Base-by-base conservation (phyloP, 2,888 invertebrate genomes). In the Trimorus sp. region DNA sequence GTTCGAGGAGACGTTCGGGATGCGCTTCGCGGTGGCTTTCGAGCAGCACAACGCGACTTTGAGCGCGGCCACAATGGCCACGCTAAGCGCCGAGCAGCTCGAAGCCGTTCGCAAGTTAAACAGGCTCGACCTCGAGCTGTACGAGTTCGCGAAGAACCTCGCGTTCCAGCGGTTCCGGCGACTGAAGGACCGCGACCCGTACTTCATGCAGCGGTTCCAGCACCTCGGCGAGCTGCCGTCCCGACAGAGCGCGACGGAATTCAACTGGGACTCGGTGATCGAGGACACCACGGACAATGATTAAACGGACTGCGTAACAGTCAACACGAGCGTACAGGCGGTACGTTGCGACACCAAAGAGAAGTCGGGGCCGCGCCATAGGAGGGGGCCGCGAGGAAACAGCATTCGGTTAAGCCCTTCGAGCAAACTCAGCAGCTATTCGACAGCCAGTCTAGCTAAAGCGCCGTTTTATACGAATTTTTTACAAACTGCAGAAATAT, bases 21-120 rank as follows among this genome's bases (percentile, higher is more conserved):
- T 98, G 89, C 94, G 97, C 82, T 98, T 98, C 92, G 96, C 96
- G 81, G 95, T 97, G 87, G 96, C 97, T 66, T 98, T 98, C 92
- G 96, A 96, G 88, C 98, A 98, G 92, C 97, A 97, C 92, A 98
- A 98, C 92, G 95, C 96, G 78, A 98, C 98, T 0, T 95, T 97
- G 83, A 97, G 97, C 16, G 96, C 96, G 84, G 94, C 96, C 70
- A 96, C 97, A 66, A 94, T 97, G 88, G 95, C 95, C 14, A 95
- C 95, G 78, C 93, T 98, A 79, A 95, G 95, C 45, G 93, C 95
- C 0, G 93, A 95, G 81, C 97, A 98, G 91, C 93, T 97, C 82
- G 93, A 95, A 37, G 94, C 94, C 90, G 95, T 99, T 87, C 94
- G 95, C 86, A 93, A 94, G 88, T 94, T 97, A 84, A 99, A 99